phyloP scores from a whole-genome alignment of 1,140 invertebrate genomes.

The Charaxes varanes region DNA sequence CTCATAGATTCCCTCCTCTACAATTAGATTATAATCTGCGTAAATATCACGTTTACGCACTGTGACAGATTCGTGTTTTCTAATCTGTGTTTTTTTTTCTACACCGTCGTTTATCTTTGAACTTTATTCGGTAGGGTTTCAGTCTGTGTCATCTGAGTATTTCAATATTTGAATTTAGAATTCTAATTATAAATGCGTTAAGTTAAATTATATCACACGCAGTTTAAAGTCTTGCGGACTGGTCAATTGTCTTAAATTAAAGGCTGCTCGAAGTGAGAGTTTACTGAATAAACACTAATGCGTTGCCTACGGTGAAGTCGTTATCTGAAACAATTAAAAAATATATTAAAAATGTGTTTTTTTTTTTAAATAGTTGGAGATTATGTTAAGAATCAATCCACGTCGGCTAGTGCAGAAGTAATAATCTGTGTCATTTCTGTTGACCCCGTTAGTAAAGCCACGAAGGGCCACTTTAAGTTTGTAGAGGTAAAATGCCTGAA shows the following conservation, averaged over 20 bases:
- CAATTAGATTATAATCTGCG: not conserved
- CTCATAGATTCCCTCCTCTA: not conserved
- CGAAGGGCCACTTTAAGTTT: no score
- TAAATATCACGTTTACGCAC: not conserved
- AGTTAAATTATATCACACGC: slow-evolving; percentile 58
- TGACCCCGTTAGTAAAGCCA: no score
- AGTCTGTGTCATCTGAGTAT: slow-evolving; percentile 5
- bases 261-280: not conserved
- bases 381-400: no score
- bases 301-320: slow-evolving; percentile 10
- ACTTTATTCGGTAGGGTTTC: not conserved
- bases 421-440: no score
- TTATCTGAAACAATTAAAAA: slow-evolving; percentile 23
- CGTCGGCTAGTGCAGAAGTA: no score
- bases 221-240: slow-evolving; percentile 66
- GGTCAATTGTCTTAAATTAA: slow-evolving; percentile 2
- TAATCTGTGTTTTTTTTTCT: not conserved
- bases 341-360: not conserved
- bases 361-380: no score
- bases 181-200: slow-evolving; percentile 38
- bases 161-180: slow-evolving; percentile 28
- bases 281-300: not conserved
- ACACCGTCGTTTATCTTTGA: slow-evolving; percentile 1
- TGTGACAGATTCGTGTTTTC: not conserved
- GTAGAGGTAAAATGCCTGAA: no score